Conservation (phyloP, 1,140 invertebrate species). For the Nymphalis io region DNA sequence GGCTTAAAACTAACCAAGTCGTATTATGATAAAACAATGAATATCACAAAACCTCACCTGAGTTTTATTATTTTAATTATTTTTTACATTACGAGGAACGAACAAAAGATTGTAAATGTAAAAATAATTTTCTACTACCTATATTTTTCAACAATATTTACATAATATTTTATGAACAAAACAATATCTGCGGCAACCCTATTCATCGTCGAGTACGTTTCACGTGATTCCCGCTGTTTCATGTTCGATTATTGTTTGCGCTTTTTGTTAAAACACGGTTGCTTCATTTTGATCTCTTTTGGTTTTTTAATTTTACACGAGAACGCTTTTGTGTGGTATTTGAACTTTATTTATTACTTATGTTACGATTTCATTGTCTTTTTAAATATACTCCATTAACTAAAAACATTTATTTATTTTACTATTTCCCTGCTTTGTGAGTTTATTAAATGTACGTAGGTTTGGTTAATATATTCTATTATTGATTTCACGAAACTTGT, state of each 20-base stretch:
- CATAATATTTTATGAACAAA: neutral
- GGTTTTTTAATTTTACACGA: slow-evolving; percentile 31
- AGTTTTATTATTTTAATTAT: too few species aligned
- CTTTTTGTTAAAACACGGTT: slow-evolving; percentile 25
- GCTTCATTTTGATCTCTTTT: slow-evolving; percentile 33
- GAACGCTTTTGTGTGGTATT: slow-evolving; percentile 27
- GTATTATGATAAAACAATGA: too few species aligned
- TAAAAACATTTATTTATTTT: neutral
- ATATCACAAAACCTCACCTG: too few species aligned
- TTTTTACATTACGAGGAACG: too few species aligned
- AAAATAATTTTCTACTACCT: neutral
- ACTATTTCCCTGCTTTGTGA: neutral
- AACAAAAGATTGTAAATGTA: neutral
- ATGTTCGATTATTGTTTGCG: slow-evolving; percentile 32
- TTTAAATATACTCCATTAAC: neutral
- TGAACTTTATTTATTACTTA: slow-evolving; percentile 27
- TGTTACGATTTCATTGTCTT: slow-evolving; percentile 2
- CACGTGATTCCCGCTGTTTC: slow-evolving; percentile 26
- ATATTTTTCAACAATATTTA: neutral
- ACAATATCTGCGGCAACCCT: neutral
- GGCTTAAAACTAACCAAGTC: too few species aligned
- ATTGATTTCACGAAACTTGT: too few species aligned
- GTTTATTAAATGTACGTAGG: too few species aligned
- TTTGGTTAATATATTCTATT: too few species aligned
- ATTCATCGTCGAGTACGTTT: slow-evolving; percentile 6